Percentiles rank a stretch among this genome's conserved stretches.
phyloP scores from a whole-genome alignment of 2,797 vertebrate species.

The Fringilla coelebs region DNA sequence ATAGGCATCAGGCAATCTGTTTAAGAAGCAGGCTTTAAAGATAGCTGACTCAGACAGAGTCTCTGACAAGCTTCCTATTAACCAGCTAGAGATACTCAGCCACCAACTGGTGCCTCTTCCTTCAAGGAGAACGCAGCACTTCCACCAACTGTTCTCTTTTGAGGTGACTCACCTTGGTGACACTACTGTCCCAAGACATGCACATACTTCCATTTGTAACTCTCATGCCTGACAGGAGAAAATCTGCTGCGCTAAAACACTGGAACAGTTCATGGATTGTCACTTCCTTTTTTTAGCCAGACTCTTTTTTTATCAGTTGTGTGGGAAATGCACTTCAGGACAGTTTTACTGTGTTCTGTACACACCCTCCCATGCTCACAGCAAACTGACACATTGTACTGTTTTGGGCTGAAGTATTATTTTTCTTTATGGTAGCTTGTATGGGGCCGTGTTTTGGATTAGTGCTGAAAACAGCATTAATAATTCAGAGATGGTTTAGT shows the following conservation, averaged over 20 bases:
- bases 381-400: not conserved
- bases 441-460: not conserved
- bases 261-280: not conserved
- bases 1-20: not conserved
- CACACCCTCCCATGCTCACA: not conserved
- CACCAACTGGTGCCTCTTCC: not conserved
- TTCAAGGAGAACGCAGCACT: not conserved
- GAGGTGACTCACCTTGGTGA: not conserved
- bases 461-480: not conserved
- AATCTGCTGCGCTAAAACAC: not conserved
- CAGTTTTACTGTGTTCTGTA: conserved; percentile 28
- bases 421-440: not conserved
- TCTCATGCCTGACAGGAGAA: not conserved
- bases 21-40: not conserved
- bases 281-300: not conserved
- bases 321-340: conserved; percentile 39
- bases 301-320: conserved; percentile 16
- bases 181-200: not conserved
- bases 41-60: not conserved
- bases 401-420: not conserved
- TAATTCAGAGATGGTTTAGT: not conserved
- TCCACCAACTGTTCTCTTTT: not conserved
- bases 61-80: not conserved
- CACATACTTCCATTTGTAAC: not conserved
- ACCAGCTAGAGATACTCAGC: not conserved